A percentile compares a stretch with the other conserved stretches of the same genome.
phyloP scores from a whole-genome alignment of 2,888 invertebrate genomes.

The Microplitis deprimator region DNA sequence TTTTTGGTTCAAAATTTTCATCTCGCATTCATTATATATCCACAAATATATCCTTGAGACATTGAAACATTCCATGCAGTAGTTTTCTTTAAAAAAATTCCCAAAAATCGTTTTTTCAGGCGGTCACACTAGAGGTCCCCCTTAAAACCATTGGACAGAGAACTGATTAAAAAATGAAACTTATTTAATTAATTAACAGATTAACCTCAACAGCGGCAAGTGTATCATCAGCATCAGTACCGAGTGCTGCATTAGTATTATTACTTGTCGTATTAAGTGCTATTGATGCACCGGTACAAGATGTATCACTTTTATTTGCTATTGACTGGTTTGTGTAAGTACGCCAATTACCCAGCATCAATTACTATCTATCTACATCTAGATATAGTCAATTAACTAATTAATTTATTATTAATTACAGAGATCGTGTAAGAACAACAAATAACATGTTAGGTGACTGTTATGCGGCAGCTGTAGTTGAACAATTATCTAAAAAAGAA shows the following conservation, averaged over 20 bases:
- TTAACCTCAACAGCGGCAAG: constrained; percentile 88
- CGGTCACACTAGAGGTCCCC: too few relatives aligned
- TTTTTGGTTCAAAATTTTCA: too few relatives aligned
- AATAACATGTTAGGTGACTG: constrained; percentile 92
- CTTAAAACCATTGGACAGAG: background rate
- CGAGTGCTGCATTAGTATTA: constrained; percentile 87
- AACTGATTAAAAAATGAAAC: background rate
- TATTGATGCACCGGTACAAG: constrained; percentile 85
- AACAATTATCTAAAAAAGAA: constrained; percentile 86
- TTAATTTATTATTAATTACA: constrained; percentile 65
- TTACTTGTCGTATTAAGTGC: constrained; percentile 86
- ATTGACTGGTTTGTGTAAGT: constrained; percentile 94
- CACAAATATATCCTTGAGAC: too few relatives aligned
- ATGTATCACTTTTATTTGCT: constrained; percentile 87
- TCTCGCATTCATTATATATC: too few relatives aligned
- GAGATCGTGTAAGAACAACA: constrained; percentile 88
- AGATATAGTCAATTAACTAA: constrained; percentile 8
- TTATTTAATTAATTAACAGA: constrained; percentile 68
- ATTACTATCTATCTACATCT: background rate
- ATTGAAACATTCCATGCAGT: too few relatives aligned
- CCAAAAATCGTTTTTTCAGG: too few relatives aligned
- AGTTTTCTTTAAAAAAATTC: too few relatives aligned
- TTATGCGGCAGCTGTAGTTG: constrained; percentile 88
- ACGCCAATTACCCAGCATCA: constrained; percentile 33
- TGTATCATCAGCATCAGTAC: constrained; percentile 90